Evolutionary conservation across 2,113 vertebrate genomes (phyloP).

Genomic region (Hippocampus zosterae): DNA sequence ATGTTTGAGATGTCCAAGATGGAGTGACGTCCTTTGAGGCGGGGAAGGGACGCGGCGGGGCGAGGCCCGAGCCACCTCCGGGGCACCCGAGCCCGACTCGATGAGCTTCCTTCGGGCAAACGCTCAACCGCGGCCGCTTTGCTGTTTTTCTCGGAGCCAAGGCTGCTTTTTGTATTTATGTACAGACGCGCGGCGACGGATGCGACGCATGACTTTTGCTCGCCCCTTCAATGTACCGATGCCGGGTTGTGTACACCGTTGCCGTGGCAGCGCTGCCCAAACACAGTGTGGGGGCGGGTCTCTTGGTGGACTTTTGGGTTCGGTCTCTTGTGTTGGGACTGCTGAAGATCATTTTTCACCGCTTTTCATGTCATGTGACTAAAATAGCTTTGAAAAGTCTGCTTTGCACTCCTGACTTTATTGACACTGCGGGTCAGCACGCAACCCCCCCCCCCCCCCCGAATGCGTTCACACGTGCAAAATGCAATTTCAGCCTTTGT

Average conservation of each 20-base stretch:
- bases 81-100: conserved; percentile 38
- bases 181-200: conserved; percentile 15
- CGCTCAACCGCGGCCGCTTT: not conserved
- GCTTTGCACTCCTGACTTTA: no score
- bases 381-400: no score
- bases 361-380: not conserved
- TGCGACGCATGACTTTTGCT: conserved; percentile 40
- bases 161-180: conserved; percentile 47
- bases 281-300: no score
- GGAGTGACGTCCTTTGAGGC: conserved; percentile 56
- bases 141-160: not conserved
- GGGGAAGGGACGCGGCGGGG: no score
- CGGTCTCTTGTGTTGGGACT: not conserved
- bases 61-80: not conserved
- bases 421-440: no score
- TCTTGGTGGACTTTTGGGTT: not conserved
- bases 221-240: not conserved
- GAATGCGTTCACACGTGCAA: no score
- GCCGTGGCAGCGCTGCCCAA: conserved; percentile 18
- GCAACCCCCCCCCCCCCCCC: no score
- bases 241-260: conserved; percentile 29
- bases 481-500: no score
- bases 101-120: conserved; percentile 59
- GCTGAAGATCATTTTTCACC: not conserved
- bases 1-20: conserved; percentile 83